Evolutionary conservation across 2,888 invertebrate genomes (phyloP).

Genomic region (Phaedon cochleariae): DNA sequence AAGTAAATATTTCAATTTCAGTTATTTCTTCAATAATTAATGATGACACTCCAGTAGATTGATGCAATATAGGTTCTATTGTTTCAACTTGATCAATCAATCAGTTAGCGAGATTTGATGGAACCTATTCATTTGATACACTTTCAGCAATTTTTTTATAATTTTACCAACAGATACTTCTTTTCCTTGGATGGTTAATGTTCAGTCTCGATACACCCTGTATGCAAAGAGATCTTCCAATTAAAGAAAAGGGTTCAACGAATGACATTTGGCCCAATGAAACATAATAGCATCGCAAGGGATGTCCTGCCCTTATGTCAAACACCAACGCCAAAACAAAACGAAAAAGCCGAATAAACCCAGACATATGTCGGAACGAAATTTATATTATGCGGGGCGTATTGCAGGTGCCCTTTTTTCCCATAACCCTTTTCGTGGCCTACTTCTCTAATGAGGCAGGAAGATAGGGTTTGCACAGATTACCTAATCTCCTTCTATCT

Average conservation of each 20-base stretch:
- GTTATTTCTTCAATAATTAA: too few species aligned
- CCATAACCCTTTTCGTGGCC: constrained; percentile 58
- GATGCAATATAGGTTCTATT: too few species aligned
- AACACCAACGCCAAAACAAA: constrained; percentile 33
- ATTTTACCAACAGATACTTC: too few species aligned
- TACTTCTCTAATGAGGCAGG: constrained; percentile 56
- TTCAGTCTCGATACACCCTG: too few species aligned
- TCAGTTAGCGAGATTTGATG: too few species aligned
- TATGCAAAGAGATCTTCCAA: too few species aligned
- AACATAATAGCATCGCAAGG: constrained; percentile 31
- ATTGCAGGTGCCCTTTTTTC: constrained; percentile 56
- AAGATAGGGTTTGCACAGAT: constrained; percentile 53
- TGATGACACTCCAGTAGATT: too few species aligned
- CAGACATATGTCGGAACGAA: constrained; percentile 50
- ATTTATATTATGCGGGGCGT: constrained; percentile 50
- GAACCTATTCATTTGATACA: too few species aligned
- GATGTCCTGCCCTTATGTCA: constrained; percentile 38
- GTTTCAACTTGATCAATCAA: too few species aligned
- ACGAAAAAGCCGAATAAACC: constrained; percentile 38
- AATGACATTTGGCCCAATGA: constrained; percentile 29
- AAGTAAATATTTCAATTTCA: too few species aligned
- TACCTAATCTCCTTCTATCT: constrained; percentile 46
- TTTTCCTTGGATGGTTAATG: too few species aligned
- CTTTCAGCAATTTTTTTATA: too few species aligned
- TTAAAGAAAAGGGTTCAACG: not conserved